Evolutionary conservation across 1,140 invertebrate species (phyloP), one percentile per base, ranked within the genome.

Genomic region (Drosophila lacteicornis): DNA sequence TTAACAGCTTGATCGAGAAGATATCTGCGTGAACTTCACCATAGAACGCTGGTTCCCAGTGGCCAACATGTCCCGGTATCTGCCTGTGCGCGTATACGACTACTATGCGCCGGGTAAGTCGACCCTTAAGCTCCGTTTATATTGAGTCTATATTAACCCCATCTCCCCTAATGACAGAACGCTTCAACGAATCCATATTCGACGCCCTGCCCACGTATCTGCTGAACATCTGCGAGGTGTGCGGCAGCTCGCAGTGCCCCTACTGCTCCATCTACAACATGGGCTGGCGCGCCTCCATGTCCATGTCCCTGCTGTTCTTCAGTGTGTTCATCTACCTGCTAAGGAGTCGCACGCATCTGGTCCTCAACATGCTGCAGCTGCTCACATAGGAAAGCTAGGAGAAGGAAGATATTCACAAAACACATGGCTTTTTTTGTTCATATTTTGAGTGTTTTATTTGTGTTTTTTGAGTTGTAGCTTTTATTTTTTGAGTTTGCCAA

Each of bases 161-260:
- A 0, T 42, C 1, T 0, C 15, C 75, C 77, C 79, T 27, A 79
- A 75, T 95, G 94, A n/a, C 94, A 98, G 98, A 99, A 93, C 96
- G 98, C 50, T 99, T 97, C 94, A 99, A 99, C 91, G 97, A 98
- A 94, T 96, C 96, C 0, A 97, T 99, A 93, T 98, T 99, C 87
- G 97, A 98, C 88, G 95, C 97, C 3, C 94, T 97, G 50, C 95
- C 97, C 27, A 96, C 98, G 3, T 98, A 98, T 92, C 94, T 97
- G 15, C 93, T 99, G 30, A 98, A 98, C 92, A 98, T 99, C 75
- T 99, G 98, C 91, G 97, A 99, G 92, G 98, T 99, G n/a, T 99
- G 98, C 92, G 98, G 98, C 38, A 99, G 98, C 22, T 99, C 97
- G 49, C 98, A 99, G 92, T 99, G 98, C 93, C 98, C 98, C 0